phyloP scores from a whole-genome alignment of 2,797 vertebrate species.

The Sebastolobus alascanus region DNA sequence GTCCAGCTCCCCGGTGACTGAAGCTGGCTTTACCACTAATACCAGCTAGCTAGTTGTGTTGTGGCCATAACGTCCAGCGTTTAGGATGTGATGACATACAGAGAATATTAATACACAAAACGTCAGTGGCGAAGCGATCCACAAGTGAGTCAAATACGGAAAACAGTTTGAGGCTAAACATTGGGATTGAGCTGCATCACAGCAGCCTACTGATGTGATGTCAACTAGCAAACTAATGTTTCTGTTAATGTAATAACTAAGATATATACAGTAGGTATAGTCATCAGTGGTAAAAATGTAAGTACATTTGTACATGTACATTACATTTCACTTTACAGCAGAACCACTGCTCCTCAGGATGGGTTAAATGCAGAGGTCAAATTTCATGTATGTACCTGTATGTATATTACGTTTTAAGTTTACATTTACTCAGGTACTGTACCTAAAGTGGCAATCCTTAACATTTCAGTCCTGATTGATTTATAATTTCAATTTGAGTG shows the following conservation, averaged over 20 bases:
- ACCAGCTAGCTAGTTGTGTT: too few species aligned
- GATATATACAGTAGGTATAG: background rate
- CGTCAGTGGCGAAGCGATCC: background rate
- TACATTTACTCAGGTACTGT: background rate
- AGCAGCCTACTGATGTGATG: background rate
- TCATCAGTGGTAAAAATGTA: background rate
- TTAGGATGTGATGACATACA: too few species aligned
- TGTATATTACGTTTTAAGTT: too few species aligned
- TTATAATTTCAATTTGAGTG: too few species aligned
- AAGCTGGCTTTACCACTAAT: background rate
- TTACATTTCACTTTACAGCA: too few species aligned
- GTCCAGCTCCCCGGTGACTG: background rate
- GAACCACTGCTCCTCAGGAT: too few species aligned
- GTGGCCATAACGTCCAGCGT: fast-evolving
- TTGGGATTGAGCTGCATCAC: slow-evolving; percentile 13
- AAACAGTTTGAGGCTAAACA: background rate
- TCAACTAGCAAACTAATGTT: background rate
- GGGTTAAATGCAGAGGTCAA: too few species aligned
- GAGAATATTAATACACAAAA: background rate
- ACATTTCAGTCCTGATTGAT: too few species aligned
- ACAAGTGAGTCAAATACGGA: slow-evolving; percentile 26
- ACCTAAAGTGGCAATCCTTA: too few species aligned
- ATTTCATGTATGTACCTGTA: too few species aligned
- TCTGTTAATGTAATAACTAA: background rate
- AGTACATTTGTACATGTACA: background rate